phyloP scores from a whole-genome alignment of 2,797 vertebrate genomes.

The Esox lucius region DNA sequence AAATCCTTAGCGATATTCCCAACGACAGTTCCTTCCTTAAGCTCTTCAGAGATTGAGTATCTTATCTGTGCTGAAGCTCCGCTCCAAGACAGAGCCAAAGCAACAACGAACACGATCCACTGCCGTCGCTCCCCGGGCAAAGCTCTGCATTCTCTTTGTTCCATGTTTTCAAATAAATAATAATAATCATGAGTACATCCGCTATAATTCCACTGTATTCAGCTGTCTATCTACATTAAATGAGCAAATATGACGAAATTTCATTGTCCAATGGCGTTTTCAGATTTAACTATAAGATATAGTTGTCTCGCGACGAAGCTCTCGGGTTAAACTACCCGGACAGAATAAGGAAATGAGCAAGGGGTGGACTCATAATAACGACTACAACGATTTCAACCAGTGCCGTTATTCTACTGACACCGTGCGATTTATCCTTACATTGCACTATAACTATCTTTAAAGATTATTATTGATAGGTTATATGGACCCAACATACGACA shows the following conservation, averaged over 20 bases:
- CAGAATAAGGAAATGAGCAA: no score
- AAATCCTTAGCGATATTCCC: slow-evolving; percentile 78
- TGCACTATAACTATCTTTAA: no score
- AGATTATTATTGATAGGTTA: no score
- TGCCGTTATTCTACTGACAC: no score
- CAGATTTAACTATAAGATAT: neutral
- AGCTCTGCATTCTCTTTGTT: neutral
- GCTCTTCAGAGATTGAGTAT: slow-evolving; percentile 69
- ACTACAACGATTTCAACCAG: no score
- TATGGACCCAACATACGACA: no score
- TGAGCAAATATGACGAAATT: no score
- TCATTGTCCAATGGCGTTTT: neutral
- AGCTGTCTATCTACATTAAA: neutral
- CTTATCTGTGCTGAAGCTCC: slow-evolving; percentile 56
- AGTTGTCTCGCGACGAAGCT: neutral
- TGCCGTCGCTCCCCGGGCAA: slow-evolving; percentile 8
- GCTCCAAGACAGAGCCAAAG: slow-evolving; percentile 22
- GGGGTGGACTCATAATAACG: no score
- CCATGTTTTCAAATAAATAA: slow-evolving; percentile 4
- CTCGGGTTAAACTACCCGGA: no score
- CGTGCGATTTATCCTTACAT: no score
- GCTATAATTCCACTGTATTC: neutral
- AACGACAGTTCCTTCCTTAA: slow-evolving; percentile 67
- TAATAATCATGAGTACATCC: neutral
- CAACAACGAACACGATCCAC: slow-evolving; percentile 27